Conservation (phyloP, 2,888 invertebrate species). For the Heteromyza rotundicornis region DNA sequence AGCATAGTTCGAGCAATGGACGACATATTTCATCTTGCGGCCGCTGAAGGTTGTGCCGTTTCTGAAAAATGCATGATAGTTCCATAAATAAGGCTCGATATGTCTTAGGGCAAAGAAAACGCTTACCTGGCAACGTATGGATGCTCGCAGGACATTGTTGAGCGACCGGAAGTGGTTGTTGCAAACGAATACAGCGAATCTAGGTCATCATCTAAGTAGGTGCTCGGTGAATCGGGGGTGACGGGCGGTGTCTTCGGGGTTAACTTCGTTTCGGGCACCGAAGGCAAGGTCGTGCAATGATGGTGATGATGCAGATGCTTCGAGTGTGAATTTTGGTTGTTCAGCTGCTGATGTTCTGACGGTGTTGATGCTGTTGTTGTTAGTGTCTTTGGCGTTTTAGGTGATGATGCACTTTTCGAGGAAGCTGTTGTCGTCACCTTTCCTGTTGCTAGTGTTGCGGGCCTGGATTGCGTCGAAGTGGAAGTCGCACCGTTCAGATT, state of each 20-base stretch:
- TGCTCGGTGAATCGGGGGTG: conserved; percentile 67
- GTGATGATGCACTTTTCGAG: conserved; percentile 28
- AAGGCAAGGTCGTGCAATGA: conserved; percentile 19
- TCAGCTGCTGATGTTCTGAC: conserved; percentile 48
- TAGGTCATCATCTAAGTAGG: conserved; percentile 71
- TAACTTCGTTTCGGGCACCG: conserved; percentile 50
- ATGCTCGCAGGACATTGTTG: conserved; percentile 74
- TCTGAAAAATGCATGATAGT: conserved; percentile 49
- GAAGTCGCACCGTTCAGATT: conserved; percentile 54
- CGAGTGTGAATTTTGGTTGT: neutral
- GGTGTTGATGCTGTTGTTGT: conserved; percentile 64
- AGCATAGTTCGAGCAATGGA: conserved; percentile 83
- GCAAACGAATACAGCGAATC: conserved; percentile 82
- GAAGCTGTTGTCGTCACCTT: conserved; percentile 29
- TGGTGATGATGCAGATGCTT: conserved; percentile 10
- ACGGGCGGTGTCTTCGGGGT: conserved; percentile 69
- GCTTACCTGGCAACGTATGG: conserved; percentile 74
- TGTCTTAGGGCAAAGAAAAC: too few relatives aligned
- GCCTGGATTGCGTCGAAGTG: conserved; percentile 37
- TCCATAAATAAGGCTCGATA: too few relatives aligned
- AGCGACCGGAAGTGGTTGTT: conserved; percentile 79
- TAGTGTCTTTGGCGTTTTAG: conserved; percentile 55
- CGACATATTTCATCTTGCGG: conserved; percentile 77
- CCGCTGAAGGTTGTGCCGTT: conserved; percentile 76
- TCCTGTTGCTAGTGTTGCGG: conserved; percentile 35